Conservation (phyloP, 2,797 vertebrate genomes). For the Lepus townsendii region DNA sequence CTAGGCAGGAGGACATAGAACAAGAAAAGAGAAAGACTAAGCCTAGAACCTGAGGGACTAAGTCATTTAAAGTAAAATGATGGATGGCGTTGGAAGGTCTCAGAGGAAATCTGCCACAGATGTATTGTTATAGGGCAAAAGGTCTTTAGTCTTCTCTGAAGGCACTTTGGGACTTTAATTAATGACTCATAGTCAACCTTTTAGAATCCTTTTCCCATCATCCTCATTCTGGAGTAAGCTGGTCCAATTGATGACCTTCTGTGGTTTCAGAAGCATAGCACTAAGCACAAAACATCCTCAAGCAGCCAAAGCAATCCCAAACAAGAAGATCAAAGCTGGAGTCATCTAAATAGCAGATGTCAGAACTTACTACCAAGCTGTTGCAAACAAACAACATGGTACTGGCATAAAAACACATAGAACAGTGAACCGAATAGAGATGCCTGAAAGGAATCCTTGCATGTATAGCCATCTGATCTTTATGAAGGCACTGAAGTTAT, state of each 20-base stretch:
- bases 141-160: constrained; percentile 3
- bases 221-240: background rate
- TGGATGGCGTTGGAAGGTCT: background rate
- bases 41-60: background rate
- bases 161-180: constrained; percentile 45
- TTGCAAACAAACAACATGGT: too few species aligned
- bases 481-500: too few species aligned
- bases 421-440: too few species aligned
- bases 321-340: too few species aligned
- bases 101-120: background rate
- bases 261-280: background rate
- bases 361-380: too few species aligned
- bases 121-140: constrained; percentile 28
- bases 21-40: background rate
- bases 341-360: too few species aligned
- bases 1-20: background rate
- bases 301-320: too few species aligned
- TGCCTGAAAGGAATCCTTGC: too few species aligned
- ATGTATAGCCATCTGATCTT: too few species aligned
- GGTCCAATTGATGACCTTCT: constrained; percentile 7
- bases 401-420: too few species aligned
- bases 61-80: background rate
- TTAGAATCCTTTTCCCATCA: background rate
- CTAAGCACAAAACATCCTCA: background rate
- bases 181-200: constrained; percentile 9